Evolutionary conservation across 2,888 invertebrate species (phyloP).

Genomic region (Eupithecia dodoneata): DNA sequence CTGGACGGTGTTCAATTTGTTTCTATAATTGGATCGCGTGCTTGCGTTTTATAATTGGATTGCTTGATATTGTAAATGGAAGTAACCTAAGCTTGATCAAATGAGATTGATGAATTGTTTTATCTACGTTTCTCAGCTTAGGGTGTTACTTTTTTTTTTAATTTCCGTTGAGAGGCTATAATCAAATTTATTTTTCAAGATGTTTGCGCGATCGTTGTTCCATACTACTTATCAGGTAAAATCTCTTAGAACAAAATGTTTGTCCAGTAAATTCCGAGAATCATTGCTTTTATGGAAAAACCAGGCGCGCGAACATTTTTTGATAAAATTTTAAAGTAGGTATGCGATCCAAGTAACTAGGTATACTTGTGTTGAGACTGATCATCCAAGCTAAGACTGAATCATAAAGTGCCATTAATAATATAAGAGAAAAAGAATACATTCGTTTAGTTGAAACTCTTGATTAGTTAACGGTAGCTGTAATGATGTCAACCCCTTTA

Average conservation of each 20-base stretch:
- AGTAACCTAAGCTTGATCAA: not conserved
- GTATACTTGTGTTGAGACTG: constrained; percentile 40
- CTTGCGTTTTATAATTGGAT: not conserved
- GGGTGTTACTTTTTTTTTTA: not conserved
- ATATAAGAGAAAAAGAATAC: constrained; percentile 28
- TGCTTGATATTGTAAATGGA: not conserved
- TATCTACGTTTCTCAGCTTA: not conserved
- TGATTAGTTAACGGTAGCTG: constrained; percentile 37
- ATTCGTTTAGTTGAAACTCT: constrained; percentile 30
- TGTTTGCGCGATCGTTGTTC: constrained; percentile 27
- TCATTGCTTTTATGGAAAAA: constrained; percentile 18
- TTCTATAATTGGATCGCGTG: not conserved
- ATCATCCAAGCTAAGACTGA: constrained; percentile 48
- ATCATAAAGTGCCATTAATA: constrained; percentile 46
- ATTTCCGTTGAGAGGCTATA: not conserved
- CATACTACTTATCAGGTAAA: constrained; percentile 18
- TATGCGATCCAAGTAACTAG: constrained; percentile 24
- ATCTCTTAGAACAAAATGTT: not conserved
- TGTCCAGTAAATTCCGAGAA: constrained; percentile 18
- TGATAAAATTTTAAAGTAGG: not conserved
- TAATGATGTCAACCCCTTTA: constrained; percentile 46
- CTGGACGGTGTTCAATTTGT: not conserved
- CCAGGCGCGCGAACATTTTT: constrained; percentile 16
- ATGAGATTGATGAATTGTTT: not conserved
- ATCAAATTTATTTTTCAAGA: constrained; percentile 4